phyloP scores from a whole-genome alignment of 2,888 invertebrate genomes.

The Tricholauxania praeusta region DNA sequence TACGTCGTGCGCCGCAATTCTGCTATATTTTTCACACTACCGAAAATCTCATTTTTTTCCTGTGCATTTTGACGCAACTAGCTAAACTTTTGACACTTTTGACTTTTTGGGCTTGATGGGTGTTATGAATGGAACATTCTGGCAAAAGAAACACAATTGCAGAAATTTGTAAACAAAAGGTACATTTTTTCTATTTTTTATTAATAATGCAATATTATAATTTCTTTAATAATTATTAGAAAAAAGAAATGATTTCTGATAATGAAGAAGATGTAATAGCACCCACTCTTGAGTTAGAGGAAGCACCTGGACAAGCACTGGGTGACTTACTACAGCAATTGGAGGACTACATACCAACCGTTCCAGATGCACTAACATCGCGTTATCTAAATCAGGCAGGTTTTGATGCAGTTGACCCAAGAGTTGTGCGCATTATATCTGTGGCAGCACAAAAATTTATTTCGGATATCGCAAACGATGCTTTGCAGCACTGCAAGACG shows the following conservation, averaged over 20 bases:
- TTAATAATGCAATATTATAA: neutral
- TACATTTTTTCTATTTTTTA: neutral
- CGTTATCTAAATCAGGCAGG: constrained; percentile 90
- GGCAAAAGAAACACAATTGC: no score
- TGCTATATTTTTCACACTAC: no score
- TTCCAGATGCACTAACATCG: constrained; percentile 84
- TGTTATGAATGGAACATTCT: no score
- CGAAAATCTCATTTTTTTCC: no score
- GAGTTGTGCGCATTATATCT: constrained; percentile 90
- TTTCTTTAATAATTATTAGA: neutral
- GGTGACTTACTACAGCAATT: constrained; percentile 91
- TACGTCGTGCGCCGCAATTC: no score
- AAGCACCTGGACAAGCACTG: constrained; percentile 77
- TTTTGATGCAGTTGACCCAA: constrained; percentile 93
- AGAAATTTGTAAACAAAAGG: neutral
- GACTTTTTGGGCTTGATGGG: no score
- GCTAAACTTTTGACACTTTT: no score
- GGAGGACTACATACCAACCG: constrained; percentile 93
- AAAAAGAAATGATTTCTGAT: constrained; percentile 44
- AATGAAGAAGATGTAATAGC: constrained; percentile 40
- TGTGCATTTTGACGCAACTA: no score
- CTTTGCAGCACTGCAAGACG: constrained; percentile 96
- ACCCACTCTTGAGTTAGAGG: constrained; percentile 32
- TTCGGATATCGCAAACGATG: constrained; percentile 97
- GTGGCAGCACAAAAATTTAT: constrained; percentile 97